phyloP scores from a whole-genome alignment of 2,797 vertebrate species.

The Eidolon dupreanum region DNA sequence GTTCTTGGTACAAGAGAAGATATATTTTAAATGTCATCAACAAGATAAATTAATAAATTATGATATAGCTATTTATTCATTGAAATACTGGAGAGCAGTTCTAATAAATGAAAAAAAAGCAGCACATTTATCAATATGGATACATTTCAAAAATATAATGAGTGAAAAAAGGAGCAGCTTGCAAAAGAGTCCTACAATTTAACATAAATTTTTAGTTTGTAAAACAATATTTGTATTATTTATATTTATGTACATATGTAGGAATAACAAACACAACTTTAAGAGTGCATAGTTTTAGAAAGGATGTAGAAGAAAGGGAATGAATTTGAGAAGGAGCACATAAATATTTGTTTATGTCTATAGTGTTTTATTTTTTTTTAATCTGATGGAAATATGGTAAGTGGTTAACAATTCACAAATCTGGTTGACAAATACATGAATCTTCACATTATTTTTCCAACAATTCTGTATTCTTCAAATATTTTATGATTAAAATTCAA shows the following conservation, averaged over 20 bases:
- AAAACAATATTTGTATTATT: neutral
- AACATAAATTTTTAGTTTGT: neutral
- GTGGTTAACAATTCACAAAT: neutral
- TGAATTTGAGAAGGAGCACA: neutral
- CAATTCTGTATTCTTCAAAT: neutral
- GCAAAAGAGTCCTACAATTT: neutral
- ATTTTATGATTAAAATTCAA: conserved; percentile 29
- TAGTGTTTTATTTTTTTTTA: neutral
- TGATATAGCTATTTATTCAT: neutral
- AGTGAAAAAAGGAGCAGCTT: neutral
- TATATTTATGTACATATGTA: neutral
- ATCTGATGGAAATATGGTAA: neutral
- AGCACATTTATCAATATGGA: neutral
- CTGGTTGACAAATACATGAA: neutral
- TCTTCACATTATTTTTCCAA: neutral
- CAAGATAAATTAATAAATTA: neutral
- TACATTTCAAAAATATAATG: neutral
- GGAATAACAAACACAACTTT: neutral
- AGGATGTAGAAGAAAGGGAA: neutral
- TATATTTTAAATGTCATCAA: neutral
- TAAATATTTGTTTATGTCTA: neutral
- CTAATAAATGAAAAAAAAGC: neutral
- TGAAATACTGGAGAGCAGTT: neutral
- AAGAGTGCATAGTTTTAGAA: neutral
- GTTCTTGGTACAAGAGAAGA: neutral